A percentile compares a stretch with the other conserved stretches of the same genome.
phyloP scores from a whole-genome alignment of 1,140 invertebrate genomes.

The Tribolium madens region DNA sequence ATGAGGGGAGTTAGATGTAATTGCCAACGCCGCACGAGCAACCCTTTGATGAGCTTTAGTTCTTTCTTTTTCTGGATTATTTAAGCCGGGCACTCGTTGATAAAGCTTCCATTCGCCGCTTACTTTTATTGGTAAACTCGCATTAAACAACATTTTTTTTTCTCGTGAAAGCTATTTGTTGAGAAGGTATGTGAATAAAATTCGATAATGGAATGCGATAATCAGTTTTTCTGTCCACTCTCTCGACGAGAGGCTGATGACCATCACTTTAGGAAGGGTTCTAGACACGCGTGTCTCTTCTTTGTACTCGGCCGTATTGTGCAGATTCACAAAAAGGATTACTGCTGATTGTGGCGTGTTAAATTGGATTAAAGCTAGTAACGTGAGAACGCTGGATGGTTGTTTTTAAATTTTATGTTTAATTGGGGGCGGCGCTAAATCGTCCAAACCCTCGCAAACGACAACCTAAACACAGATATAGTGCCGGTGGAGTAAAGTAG shows the following conservation, averaged over 20 bases:
- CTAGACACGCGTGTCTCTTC: slow-evolving; percentile 22
- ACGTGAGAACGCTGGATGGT: slow-evolving; percentile 41
- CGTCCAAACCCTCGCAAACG: slow-evolving; percentile 19
- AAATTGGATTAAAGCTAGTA: slow-evolving; percentile 45
- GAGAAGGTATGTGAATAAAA: background rate
- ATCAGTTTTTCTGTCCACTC: slow-evolving; percentile 26
- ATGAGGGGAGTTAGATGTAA: slow-evolving; percentile 30
- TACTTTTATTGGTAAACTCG: background rate
- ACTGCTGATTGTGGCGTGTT: slow-evolving; percentile 45
- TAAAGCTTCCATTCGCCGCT: too few relatives aligned
- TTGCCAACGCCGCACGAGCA: slow-evolving; percentile 17
- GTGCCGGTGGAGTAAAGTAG: slow-evolving; percentile 39
- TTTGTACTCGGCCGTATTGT: slow-evolving; percentile 17
- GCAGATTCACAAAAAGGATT: slow-evolving; percentile 47
- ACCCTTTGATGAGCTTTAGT: slow-evolving; percentile 27
- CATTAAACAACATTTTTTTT: background rate
- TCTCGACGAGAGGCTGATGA: slow-evolving; percentile 3
- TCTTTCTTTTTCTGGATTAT: slow-evolving; percentile 12
- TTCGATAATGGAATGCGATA: slow-evolving; percentile 18
- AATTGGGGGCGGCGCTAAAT: slow-evolving; percentile 30
- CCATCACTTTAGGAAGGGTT: slow-evolving; percentile 25
- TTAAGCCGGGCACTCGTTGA: background rate
- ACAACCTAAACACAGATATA: slow-evolving; percentile 51
- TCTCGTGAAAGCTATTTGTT: background rate
- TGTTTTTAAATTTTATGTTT: slow-evolving; percentile 42